Base-by-base conservation (phyloP, 2,888 invertebrate species). In the Sarcophaga rosellei region DNA sequence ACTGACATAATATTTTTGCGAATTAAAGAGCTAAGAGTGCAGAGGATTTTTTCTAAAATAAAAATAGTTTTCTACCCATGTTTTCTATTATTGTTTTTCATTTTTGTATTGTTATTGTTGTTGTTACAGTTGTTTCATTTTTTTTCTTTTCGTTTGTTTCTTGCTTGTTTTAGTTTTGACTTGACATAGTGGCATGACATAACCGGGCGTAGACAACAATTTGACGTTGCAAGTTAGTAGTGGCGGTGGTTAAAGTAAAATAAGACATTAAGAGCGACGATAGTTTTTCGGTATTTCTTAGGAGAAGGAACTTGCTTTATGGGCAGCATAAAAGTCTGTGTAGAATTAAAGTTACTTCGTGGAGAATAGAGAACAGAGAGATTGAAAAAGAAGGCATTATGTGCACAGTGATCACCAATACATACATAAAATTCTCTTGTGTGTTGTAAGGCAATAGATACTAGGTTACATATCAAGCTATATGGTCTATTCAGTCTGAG, bases 181-280 rank as follows among this genome's bases (percentile, higher is more conserved):
- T 68, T 86, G 83, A 76, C 82, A 76, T 47, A 68, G 76, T 72
- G 73, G 78, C 53, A 62, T 68, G 45, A 83, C 68, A 44, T 65
- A 61, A 62, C 45, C 10, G 59, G 25, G 11, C 17, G 53, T 57
- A 77, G 68, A 44, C 20, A 35, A 57, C 21, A 73, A 59, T 25
- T 61, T 66, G 66, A 81, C 62, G 63, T 81, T 59, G 25, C 47
- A 35, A 74, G 77, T 61, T 53, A 25, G 76, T 76, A 59, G 65
- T 69, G 45, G 53, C 17, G 17, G 23, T 44, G 35, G 3, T 53
- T 35, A 65, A 21, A 57, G n/a, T 2, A 57, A 61, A 61, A 20
- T n/a, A 70, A 76, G 69, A 68, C 20, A 1, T 47, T 25, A 15
- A 65, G 25, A 23, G 35, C n/a, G 65, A 11, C 23, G 8, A 70